phyloP scores from a whole-genome alignment of 2,888 invertebrate species.

The Druceiella hillmani region DNA sequence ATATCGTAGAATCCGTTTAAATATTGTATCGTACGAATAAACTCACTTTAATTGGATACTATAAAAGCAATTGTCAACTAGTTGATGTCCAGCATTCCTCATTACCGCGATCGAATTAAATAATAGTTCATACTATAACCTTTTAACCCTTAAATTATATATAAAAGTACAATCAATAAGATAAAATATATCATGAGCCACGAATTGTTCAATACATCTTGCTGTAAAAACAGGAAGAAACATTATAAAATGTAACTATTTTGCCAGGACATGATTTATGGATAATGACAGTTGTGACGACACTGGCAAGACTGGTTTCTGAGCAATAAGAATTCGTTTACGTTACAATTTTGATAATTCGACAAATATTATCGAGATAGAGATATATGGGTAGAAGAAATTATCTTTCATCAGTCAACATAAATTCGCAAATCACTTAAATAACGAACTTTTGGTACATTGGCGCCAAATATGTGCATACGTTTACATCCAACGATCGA shows the following conservation, averaged over 20 bases:
- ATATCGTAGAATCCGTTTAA: too few relatives aligned
- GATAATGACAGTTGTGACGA: constrained; percentile 49
- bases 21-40: too few relatives aligned
- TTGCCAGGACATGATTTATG: too few relatives aligned
- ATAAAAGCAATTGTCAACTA: neutral
- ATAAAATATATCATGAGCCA: too few relatives aligned
- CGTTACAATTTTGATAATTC: neutral
- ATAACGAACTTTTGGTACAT: constrained; percentile 47
- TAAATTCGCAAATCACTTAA: constrained; percentile 19
- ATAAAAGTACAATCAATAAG: too few relatives aligned
- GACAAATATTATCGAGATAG: constrained; percentile 12
- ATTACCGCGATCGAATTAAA: too few relatives aligned
- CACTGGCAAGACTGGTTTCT: constrained; percentile 46
- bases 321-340: constrained; percentile 30
- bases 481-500: constrained; percentile 35
- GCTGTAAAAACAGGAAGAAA: too few relatives aligned
- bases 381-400: neutral
- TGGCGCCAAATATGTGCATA: constrained; percentile 53
- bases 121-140: too few relatives aligned
- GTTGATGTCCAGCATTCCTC: too few relatives aligned
- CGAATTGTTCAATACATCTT: too few relatives aligned
- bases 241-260: too few relatives aligned
- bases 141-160: too few relatives aligned
- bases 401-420: constrained; percentile 13
- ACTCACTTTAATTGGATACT: neutral